These are phyloP conservation scores for Alcis repandata DNA, from an alignment of 2,888 invertebrate species.

Conservation along the genomic window DNA sequence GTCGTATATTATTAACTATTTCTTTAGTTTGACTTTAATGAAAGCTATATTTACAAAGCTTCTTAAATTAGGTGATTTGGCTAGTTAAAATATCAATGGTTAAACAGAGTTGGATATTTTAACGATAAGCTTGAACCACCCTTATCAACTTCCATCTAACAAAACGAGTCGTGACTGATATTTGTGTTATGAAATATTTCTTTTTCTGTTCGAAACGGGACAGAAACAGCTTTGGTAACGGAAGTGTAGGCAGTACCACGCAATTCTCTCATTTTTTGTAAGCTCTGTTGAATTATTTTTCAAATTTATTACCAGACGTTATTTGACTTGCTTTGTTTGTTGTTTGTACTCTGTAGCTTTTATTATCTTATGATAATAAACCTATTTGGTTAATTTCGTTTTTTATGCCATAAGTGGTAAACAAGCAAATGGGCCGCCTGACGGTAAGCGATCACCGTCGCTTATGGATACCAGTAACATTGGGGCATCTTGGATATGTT, in stretches of 20 bases:
- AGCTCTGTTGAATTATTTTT: conserved; percentile 11
- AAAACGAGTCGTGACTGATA: conserved; percentile 26
- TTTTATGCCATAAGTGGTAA: too few species aligned
- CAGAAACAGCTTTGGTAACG: conserved; percentile 44
- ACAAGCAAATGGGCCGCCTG: too few species aligned
- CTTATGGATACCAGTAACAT: too few species aligned
- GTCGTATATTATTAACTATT: too few species aligned
- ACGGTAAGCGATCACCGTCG: too few species aligned
- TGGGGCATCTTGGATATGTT: too few species aligned
- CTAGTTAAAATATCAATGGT: conserved; percentile 4
- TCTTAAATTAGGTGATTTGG: not conserved
- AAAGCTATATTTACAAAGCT: not conserved
- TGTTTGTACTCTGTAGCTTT: not conserved
- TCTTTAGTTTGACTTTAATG: too few species aligned
- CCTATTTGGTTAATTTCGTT: not conserved
- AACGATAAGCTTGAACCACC: conserved; percentile 5
- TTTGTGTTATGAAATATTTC: conserved; percentile 30
- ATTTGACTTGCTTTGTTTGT: conserved; percentile 1
- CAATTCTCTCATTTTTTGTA: conserved; percentile 42
- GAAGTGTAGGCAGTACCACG: conserved; percentile 41
- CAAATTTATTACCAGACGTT: not conserved
- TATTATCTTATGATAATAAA: not conserved
- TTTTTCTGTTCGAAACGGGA: conserved; percentile 30
- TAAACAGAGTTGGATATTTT: conserved; percentile 4
- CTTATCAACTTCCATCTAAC: conserved; percentile 30